Percentiles rank a stretch among this genome's conserved stretches.
Conservation (phyloP, 1,140 invertebrate genomes). For the Ceratina australensis region DNA sequence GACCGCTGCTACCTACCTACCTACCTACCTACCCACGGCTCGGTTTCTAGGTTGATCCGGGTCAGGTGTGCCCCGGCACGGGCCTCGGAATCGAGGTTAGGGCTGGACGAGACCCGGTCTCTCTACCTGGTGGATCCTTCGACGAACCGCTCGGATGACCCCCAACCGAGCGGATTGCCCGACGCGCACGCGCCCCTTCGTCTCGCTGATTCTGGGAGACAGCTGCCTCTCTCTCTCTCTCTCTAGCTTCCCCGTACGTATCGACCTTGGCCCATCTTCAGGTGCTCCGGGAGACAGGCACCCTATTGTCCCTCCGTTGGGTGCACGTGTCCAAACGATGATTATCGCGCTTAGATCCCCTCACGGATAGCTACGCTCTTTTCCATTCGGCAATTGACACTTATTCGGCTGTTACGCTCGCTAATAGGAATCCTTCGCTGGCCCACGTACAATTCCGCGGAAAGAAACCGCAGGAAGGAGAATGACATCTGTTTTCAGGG, state of each 20-base stretch:
- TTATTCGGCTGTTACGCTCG: no score
- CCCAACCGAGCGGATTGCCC: slow-evolving; percentile 16
- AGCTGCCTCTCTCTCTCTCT: slow-evolving; percentile 36
- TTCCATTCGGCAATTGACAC: no score
- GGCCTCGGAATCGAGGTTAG: slow-evolving; percentile 42
- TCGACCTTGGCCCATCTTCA: slow-evolving; percentile 53
- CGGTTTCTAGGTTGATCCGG: slow-evolving; percentile 46
- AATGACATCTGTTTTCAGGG: slow-evolving; percentile 38
- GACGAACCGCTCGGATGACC: slow-evolving; percentile 24
- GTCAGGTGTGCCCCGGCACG: slow-evolving; percentile 40
- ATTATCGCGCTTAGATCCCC: no score
- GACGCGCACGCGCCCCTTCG: slow-evolving; percentile 43
- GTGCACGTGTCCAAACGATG: background rate
- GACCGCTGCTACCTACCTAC: background rate
- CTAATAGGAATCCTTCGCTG: no score
- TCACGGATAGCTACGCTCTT: no score
- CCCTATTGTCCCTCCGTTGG: background rate
- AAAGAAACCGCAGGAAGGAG: no score
- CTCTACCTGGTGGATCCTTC: slow-evolving; percentile 40
- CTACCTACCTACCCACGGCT: background rate
- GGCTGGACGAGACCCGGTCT: slow-evolving; percentile 12
- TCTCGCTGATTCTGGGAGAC: slow-evolving; percentile 16
- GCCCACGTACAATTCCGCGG: no score
- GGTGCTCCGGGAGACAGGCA: slow-evolving; percentile 23
- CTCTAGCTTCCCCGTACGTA: no score